Percentiles rank a stretch among this genome's conserved stretches.
phyloP scores from a whole-genome alignment of 1,140 invertebrate species.

The Goniozus legneri region DNA sequence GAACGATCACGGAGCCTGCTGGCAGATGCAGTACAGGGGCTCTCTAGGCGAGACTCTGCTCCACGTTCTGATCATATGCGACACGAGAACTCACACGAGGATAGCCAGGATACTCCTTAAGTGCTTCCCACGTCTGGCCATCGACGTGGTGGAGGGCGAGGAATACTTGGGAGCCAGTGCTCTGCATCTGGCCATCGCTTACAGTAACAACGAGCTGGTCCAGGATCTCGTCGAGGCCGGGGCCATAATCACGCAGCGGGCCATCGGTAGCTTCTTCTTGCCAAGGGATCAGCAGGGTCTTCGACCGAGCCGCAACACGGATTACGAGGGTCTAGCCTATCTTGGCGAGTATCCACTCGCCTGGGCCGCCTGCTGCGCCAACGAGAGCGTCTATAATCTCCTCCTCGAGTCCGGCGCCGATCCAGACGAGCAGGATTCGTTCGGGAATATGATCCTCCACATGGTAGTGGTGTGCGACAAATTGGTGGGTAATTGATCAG shows the following conservation, averaged over 20 bases:
- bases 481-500: conserved; percentile 72
- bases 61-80: conserved; percentile 92
- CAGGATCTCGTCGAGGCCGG: conserved; percentile 87
- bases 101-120: conserved; percentile 86
- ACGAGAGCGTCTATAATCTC: conserved; percentile 96
- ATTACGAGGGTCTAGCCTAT: conserved; percentile 94
- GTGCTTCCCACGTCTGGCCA: conserved; percentile 84
- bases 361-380: conserved; percentile 95
- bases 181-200: conserved; percentile 93
- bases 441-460: conserved; percentile 95
- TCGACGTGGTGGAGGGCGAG: conserved; percentile 95
- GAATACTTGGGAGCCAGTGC: conserved; percentile 90
- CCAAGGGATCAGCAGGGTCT: conserved; percentile 84
- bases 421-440: conserved; percentile 87
- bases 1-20: conserved; percentile 89
- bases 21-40: conserved; percentile 95
- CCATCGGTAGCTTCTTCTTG: conserved; percentile 89
- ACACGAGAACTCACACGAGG: conserved; percentile 80
- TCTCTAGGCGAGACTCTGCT: conserved; percentile 91
- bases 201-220: conserved; percentile 93
- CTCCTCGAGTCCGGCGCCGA: conserved; percentile 87
- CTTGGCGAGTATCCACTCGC: conserved; percentile 93
- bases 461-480: conserved; percentile 98
- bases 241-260: conserved; percentile 86
- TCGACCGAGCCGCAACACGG: conserved; percentile 72